Evolutionary conservation across 2,888 invertebrate genomes (phyloP).

Genomic region (Rosalia funebris): DNA sequence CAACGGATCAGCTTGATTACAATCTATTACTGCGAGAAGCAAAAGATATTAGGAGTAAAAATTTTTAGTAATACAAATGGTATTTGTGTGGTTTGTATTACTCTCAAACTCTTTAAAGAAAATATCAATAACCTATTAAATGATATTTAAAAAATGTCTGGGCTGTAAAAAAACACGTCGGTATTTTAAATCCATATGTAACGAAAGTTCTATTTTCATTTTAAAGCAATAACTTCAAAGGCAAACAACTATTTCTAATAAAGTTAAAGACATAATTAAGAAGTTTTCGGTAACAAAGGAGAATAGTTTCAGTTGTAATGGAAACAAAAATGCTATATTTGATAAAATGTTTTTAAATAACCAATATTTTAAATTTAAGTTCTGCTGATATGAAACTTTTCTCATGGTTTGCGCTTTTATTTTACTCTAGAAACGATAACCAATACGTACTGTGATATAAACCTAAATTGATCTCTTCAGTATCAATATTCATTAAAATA

Average conservation of each 20-base stretch:
- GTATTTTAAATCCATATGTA: too few species aligned
- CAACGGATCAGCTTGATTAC: too few species aligned
- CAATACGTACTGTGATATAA: slow-evolving; percentile 40
- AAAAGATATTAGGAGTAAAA: too few species aligned
- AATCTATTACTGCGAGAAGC: too few species aligned
- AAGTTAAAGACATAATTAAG: slow-evolving; percentile 10
- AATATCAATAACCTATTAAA: too few species aligned
- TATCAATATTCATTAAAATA: slow-evolving; percentile 39
- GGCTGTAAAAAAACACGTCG: too few species aligned
- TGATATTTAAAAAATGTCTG: neutral
- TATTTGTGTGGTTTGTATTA: too few species aligned
- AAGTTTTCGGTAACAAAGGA: slow-evolving; percentile 43
- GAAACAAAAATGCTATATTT: slow-evolving; percentile 55
- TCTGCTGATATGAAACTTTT: slow-evolving; percentile 58
- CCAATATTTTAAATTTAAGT: slow-evolving; percentile 58
- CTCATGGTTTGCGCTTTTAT: slow-evolving; percentile 47
- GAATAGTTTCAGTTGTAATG: slow-evolving; percentile 50
- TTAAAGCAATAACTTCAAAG: neutral
- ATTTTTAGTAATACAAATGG: too few species aligned
- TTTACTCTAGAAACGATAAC: slow-evolving; percentile 47
- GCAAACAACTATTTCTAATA: neutral
- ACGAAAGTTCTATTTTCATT: neutral
- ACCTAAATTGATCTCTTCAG: slow-evolving; percentile 37
- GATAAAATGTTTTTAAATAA: slow-evolving; percentile 56
- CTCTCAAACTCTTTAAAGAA: too few species aligned